Evolutionary conservation across 2,797 vertebrate species (phyloP).

Genomic region (Lepilemur septentrionalis): DNA sequence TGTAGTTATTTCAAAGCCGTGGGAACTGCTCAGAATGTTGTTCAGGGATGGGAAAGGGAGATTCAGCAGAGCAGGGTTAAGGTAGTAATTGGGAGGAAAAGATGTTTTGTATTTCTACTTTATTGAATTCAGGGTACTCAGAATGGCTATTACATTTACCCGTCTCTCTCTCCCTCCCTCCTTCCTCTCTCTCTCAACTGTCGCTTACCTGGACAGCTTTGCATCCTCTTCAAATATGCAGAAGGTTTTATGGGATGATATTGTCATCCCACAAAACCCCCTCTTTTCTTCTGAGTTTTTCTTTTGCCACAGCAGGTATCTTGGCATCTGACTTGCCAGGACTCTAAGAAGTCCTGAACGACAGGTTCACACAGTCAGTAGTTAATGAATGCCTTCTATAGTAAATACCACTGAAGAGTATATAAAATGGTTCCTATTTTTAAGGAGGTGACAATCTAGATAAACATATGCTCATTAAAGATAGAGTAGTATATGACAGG

Average conservation of each 20-base stretch:
- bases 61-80: not conserved
- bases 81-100: not conserved
- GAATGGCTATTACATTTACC: not conserved
- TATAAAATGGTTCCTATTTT: not conserved
- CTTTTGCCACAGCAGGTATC: not conserved
- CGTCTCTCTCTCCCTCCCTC: not conserved
- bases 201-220: not conserved
- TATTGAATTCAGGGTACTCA: not conserved
- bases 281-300: not conserved
- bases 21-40: not conserved
- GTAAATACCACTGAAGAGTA: not conserved
- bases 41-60: not conserved
- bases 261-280: not conserved
- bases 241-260: not conserved
- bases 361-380: not conserved
- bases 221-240: not conserved
- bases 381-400: not conserved
- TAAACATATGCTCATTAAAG: not conserved
- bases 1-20: not conserved
- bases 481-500: not conserved
- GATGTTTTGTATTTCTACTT: not conserved
- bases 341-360: not conserved
- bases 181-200: not conserved
- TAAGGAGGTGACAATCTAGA: not conserved
- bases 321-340: not conserved